Percentiles rank a stretch among this genome's conserved stretches.
These are phyloP conservation scores for Glaucopsyche alexis DNA, from an alignment of 2,888 invertebrate genomes.

Conservation along the genomic window DNA sequence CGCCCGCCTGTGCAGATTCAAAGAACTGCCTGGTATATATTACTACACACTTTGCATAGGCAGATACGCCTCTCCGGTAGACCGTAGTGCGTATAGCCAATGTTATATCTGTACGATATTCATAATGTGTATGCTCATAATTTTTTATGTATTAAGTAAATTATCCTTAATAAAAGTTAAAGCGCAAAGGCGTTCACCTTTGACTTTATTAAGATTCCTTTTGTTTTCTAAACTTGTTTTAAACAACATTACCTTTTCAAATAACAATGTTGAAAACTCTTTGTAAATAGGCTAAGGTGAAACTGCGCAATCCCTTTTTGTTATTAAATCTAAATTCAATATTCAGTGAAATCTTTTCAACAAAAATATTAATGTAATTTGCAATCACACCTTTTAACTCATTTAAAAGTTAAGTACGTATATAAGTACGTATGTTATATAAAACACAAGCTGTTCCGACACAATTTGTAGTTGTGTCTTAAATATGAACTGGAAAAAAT, in stretches of 20 bases:
- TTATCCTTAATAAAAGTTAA: background rate
- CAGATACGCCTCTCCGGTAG: too few relatives aligned
- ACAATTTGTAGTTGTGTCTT: too few relatives aligned
- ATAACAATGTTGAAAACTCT: background rate
- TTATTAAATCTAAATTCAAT: background rate
- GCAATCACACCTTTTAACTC: too few relatives aligned
- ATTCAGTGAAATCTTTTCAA: background rate
- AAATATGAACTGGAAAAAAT: too few relatives aligned
- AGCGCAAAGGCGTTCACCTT: background rate
- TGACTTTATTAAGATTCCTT: background rate
- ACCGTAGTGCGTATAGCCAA: too few relatives aligned
- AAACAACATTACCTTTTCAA: conserved; percentile 5
- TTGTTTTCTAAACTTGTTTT: background rate
- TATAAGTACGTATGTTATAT: too few relatives aligned
- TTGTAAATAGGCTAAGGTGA: background rate
- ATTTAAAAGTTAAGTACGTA: too few relatives aligned
- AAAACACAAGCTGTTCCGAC: too few relatives aligned
- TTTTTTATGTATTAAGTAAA: background rate
- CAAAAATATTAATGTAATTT: too few relatives aligned
- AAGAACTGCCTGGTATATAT: too few relatives aligned
- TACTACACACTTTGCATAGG: too few relatives aligned
- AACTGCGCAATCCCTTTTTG: background rate
- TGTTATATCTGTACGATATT: background rate
- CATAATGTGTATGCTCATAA: background rate
- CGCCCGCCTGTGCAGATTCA: too few relatives aligned